Percentiles rank a stretch among this genome's conserved stretches.
These are phyloP conservation scores for Rynchops niger DNA, from an alignment of 2,113 vertebrate genomes.

Conservation along the genomic window DNA sequence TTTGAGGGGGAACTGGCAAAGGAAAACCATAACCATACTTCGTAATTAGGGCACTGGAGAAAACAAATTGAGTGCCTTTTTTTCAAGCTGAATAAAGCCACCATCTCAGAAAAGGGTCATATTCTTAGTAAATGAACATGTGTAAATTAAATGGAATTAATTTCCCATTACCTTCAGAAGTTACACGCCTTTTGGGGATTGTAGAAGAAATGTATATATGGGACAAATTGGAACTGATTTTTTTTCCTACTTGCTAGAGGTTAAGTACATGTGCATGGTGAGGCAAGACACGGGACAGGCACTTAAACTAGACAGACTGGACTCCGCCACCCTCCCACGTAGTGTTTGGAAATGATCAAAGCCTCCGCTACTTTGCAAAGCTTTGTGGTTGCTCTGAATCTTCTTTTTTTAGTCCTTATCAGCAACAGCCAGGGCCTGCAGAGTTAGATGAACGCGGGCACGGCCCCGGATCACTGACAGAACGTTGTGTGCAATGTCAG, in stretches of 20 bases:
- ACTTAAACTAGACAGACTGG: background rate
- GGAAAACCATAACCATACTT: background rate
- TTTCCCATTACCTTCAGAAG: background rate
- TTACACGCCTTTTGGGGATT: background rate
- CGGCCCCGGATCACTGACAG: background rate
- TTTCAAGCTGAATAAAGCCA: background rate
- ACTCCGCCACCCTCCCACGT: background rate
- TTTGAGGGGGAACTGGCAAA: background rate
- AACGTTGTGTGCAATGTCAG: rapidly evolving
- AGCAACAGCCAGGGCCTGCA: background rate
- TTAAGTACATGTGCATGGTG: background rate
- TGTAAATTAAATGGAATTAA: background rate
- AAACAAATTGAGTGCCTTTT: background rate
- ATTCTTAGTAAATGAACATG: background rate
- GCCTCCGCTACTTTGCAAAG: background rate
- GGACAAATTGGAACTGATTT: background rate
- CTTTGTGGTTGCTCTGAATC: background rate
- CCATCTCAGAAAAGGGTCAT: background rate
- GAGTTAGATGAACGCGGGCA: background rate
- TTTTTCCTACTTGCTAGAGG: background rate
- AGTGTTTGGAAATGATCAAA: background rate
- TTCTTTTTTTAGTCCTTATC: background rate
- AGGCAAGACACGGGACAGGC: background rate
- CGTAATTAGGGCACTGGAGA: background rate
- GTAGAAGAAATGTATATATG: background rate